Conservation (phyloP, 2,888 invertebrate genomes). For the Xestia sexstrigata region DNA sequence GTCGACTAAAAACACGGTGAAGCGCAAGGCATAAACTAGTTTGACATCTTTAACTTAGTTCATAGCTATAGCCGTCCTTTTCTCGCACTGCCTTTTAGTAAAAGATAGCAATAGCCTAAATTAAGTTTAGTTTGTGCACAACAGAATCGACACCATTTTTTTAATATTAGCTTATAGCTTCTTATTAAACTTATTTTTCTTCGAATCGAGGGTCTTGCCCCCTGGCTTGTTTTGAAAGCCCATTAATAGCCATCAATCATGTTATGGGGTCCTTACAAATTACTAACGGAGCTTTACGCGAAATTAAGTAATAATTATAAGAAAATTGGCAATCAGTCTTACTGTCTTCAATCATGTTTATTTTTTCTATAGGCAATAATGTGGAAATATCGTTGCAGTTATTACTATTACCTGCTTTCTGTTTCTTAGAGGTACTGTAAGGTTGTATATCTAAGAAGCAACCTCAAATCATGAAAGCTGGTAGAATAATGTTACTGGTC, state of each 20-base stretch:
- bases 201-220: neutral
- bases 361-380: neutral
- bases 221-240: slow-evolving; percentile 8
- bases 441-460: neutral
- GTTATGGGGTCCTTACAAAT: neutral
- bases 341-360: neutral
- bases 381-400: neutral
- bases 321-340: slow-evolving; percentile 2
- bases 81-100: no score
- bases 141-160: no score
- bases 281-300: slow-evolving; percentile 14
- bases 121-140: no score
- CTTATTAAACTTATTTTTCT: neutral
- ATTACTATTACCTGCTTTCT: neutral
- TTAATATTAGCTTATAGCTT: neutral
- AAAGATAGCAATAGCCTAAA: no score
- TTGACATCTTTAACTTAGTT: no score
- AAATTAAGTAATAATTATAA: slow-evolving; percentile 22
- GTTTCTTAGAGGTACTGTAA: neutral
- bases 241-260: slow-evolving; percentile 38
- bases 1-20: no score
- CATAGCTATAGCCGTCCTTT: no score
- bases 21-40: no score
- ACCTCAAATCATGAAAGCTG: neutral
- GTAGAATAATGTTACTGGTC: neutral